Percentiles rank a stretch among this genome's conserved stretches.
phyloP scores from a whole-genome alignment of 2,797 vertebrate genomes.

The Hyperoplus lanceolatus region DNA sequence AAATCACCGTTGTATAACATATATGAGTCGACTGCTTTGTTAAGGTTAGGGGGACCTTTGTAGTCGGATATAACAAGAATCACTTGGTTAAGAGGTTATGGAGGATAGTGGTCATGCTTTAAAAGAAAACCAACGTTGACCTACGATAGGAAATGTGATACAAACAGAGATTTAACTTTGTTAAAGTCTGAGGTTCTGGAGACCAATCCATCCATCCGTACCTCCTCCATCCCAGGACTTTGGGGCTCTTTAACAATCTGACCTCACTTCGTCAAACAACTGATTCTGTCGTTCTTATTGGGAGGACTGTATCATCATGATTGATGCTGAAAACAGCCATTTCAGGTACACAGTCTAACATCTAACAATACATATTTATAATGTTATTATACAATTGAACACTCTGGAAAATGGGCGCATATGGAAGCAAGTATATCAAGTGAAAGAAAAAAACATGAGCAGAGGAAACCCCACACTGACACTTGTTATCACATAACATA shows the following conservation, averaged over 20 bases:
- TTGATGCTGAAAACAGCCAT: too few species aligned
- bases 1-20: too few species aligned
- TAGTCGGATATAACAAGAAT: background rate
- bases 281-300: too few species aligned
- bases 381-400: too few species aligned
- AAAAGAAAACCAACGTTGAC: background rate
- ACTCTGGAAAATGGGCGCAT: conserved; percentile 12
- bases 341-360: background rate
- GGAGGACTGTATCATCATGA: too few species aligned
- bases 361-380: background rate
- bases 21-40: too few species aligned
- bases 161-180: background rate
- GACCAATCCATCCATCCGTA: too few species aligned
- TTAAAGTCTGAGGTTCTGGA: background rate
- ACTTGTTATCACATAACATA: conserved; percentile 31
- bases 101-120: background rate
- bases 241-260: too few species aligned
- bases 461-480: conserved; percentile 15
- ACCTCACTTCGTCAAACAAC: too few species aligned
- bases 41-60: background rate
- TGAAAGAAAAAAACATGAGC: conserved; percentile 32
- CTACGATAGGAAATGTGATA: background rate
- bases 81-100: background rate
- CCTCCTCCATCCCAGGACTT: too few species aligned
- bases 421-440: conserved; percentile 24